Conservation (phyloP, 2,888 invertebrate genomes). For the Amiota minor region DNA sequence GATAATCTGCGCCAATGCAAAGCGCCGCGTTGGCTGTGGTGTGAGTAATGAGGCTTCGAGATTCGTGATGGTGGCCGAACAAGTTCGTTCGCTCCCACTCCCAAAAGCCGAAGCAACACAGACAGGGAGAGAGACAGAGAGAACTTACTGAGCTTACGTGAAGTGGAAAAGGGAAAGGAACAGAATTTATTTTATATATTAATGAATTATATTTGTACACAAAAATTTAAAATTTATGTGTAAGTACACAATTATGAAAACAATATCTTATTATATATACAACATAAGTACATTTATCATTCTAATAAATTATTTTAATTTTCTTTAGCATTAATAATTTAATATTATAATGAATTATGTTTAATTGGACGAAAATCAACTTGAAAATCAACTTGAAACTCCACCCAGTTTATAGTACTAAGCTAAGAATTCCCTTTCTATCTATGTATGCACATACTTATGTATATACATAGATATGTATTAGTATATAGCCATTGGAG, state of each 20-base stretch:
- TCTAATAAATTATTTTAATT: too few species aligned
- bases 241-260: too few species aligned
- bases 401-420: too few species aligned
- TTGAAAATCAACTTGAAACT: too few species aligned
- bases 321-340: too few species aligned
- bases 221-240: too few species aligned
- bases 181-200: slow-evolving; percentile 27
- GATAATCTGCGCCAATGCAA: slow-evolving; percentile 62
- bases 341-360: too few species aligned
- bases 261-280: too few species aligned
- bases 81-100: background rate
- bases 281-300: too few species aligned
- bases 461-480: slow-evolving; percentile 41
- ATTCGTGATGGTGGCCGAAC: slow-evolving; percentile 7
- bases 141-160: background rate
- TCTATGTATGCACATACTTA: slow-evolving; percentile 12
- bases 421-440: too few species aligned
- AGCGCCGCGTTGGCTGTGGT: slow-evolving; percentile 29
- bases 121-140: background rate
- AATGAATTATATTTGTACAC: background rate
- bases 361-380: too few species aligned
- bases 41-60: background rate
- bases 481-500: slow-evolving; percentile 7
- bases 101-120: background rate
- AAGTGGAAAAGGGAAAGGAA: slow-evolving; percentile 10